Conservation (phyloP, 2,113 vertebrate species). For the Todiramphus chloris region DNA sequence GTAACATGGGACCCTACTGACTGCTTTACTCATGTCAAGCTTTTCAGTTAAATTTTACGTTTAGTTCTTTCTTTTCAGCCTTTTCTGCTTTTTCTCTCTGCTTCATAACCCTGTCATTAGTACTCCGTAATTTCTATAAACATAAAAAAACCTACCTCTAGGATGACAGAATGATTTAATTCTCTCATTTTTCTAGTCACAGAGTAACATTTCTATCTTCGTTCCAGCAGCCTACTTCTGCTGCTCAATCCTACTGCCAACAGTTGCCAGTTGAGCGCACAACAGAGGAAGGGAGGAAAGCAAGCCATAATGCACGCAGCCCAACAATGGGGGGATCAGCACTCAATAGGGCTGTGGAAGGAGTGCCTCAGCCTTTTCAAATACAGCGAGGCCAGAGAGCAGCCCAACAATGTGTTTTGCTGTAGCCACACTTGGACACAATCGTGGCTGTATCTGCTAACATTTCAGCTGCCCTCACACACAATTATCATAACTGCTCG, state of each 20-base stretch:
- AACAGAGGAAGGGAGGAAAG: neutral
- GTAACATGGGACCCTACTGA: neutral
- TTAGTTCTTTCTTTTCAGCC: neutral
- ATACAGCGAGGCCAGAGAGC: neutral
- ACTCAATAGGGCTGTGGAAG: neutral
- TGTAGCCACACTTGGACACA: neutral
- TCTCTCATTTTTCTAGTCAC: neutral
- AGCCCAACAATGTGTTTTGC: neutral
- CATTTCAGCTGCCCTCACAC: neutral
- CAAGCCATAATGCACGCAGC: neutral
- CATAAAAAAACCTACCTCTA: neutral
- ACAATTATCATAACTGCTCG: neutral
- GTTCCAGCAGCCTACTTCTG: neutral
- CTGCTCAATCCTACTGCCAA: neutral
- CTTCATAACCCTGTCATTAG: neutral
- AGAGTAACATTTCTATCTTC: neutral
- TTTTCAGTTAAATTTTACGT: neutral
- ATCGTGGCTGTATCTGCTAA: neutral
- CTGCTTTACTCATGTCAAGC: neutral
- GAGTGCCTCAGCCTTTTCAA: neutral
- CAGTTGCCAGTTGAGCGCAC: neutral
- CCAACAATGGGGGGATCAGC: conserved; percentile 28
- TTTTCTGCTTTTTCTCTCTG: neutral
- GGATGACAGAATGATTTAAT: neutral
- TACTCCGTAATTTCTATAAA: neutral